These are phyloP conservation scores for Scarus forsteni DNA, from an alignment of 2,797 vertebrate genomes.

Conservation along the genomic window DNA sequence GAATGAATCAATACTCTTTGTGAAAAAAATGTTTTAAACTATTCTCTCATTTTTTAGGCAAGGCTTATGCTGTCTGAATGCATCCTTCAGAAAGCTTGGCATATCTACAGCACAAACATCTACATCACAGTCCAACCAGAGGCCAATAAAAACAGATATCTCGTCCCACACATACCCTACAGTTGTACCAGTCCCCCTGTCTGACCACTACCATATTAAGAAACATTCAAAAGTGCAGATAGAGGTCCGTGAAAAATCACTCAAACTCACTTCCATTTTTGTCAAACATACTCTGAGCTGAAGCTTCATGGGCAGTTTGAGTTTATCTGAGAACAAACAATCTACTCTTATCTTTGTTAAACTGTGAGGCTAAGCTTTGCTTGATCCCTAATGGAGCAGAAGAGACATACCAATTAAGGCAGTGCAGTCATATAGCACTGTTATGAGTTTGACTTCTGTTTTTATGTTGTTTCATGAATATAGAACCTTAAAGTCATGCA, in stretches of 20 bases:
- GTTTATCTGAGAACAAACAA: background rate
- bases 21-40: background rate
- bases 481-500: too few species aligned
- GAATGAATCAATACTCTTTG: too few species aligned
- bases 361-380: background rate
- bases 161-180: conserved; percentile 21
- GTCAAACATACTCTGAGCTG: conserved; percentile 1
- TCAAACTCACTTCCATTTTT: conserved; percentile 1
- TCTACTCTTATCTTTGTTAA: background rate
- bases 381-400: background rate
- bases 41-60: background rate
- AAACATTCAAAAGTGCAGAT: conserved; percentile 14
- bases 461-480: too few species aligned
- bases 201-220: conserved; percentile 26
- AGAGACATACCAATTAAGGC: background rate
- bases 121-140: background rate
- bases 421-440: background rate
- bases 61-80: conserved; percentile 1
- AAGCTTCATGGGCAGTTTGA: background rate
- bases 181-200: conserved; percentile 10
- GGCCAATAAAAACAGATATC: conserved; percentile 58
- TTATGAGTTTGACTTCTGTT: background rate
- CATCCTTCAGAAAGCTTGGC: conserved; percentile 3
- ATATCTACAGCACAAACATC: conserved; percentile 12
- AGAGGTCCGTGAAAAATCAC: background rate